phyloP scores from a whole-genome alignment of 2,113 vertebrate genomes.

The Calypte anna region DNA sequence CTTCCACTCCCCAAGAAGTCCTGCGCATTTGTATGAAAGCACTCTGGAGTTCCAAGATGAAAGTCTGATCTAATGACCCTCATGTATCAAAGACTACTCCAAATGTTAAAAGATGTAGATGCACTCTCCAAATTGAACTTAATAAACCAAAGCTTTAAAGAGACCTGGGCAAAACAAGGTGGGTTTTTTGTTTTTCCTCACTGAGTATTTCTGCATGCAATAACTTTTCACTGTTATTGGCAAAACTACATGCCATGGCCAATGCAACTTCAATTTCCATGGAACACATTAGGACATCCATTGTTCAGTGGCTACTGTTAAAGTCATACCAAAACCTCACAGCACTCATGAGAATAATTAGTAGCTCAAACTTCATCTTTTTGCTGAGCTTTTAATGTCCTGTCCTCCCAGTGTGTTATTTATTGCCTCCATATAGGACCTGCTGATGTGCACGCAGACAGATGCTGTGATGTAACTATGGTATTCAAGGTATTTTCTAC shows the following conservation, averaged over 20 bases:
- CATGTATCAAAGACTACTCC: background rate
- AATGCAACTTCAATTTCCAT: background rate
- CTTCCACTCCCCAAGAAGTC: background rate
- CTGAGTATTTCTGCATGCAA: background rate
- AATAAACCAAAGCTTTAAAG: background rate
- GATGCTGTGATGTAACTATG: background rate
- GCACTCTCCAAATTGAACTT: background rate
- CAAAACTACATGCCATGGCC: background rate
- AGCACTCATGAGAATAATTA: background rate
- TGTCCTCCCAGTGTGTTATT: background rate
- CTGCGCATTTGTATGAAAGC: background rate
- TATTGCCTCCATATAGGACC: background rate
- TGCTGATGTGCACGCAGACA: fast-evolving
- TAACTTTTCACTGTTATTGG: background rate
- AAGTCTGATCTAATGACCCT: background rate
- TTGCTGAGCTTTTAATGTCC: fast-evolving
- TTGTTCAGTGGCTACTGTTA: background rate
- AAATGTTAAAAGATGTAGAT: background rate
- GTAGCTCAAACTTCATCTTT: background rate
- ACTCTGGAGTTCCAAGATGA: background rate
- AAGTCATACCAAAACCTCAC: background rate
- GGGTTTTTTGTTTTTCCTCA: background rate
- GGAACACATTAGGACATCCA: background rate
- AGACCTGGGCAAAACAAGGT: background rate
- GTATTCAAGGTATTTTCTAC: background rate